Conservation (phyloP, 2,888 invertebrate species). For the Drosophila tripunctata region DNA sequence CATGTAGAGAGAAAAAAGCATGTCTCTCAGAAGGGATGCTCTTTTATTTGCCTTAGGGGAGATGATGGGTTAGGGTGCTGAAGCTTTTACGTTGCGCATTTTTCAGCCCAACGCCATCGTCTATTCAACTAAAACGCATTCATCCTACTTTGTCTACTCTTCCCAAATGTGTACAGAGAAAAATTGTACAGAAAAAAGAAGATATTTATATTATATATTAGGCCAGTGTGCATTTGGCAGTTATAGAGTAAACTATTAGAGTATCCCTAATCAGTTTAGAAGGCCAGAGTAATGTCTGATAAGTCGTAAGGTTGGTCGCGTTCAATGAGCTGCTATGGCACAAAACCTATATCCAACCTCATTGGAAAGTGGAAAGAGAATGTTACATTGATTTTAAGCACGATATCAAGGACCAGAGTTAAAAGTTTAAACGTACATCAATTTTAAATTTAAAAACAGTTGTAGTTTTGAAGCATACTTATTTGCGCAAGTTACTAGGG, state of each 20-base stretch:
- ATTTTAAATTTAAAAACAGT: conserved; percentile 9
- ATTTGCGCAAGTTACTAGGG: too few relatives aligned
- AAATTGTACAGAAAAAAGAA: background rate
- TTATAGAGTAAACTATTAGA: conserved; percentile 68
- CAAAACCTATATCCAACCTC: conserved; percentile 2
- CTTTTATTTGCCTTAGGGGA: conserved; percentile 65
- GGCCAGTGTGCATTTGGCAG: conserved; percentile 45
- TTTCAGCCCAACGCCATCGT: conserved; percentile 40
- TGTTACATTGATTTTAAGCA: too few relatives aligned
- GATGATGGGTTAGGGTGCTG: conserved; percentile 6
- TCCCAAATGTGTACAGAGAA: conserved; percentile 19
- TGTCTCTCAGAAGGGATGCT: conserved; percentile 72
- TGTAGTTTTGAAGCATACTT: conserved; percentile 50
- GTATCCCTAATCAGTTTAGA: conserved; percentile 67
- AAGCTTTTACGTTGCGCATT: conserved; percentile 64
- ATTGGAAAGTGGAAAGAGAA: conserved; percentile 2
- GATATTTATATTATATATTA: conserved; percentile 35
- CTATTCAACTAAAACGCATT: conserved; percentile 69
- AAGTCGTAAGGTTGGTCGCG: conserved; percentile 14
- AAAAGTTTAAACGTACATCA: conserved; percentile 25
- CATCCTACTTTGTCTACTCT: conserved; percentile 51
- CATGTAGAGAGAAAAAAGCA: conserved; percentile 36
- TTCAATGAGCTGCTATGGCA: conserved; percentile 19
- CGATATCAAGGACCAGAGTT: background rate
- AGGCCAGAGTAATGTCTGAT: conserved; percentile 34